These are phyloP conservation scores for Matsumyia berberina DNA, from an alignment of 2,888 invertebrate genomes.

Conservation along the genomic window DNA sequence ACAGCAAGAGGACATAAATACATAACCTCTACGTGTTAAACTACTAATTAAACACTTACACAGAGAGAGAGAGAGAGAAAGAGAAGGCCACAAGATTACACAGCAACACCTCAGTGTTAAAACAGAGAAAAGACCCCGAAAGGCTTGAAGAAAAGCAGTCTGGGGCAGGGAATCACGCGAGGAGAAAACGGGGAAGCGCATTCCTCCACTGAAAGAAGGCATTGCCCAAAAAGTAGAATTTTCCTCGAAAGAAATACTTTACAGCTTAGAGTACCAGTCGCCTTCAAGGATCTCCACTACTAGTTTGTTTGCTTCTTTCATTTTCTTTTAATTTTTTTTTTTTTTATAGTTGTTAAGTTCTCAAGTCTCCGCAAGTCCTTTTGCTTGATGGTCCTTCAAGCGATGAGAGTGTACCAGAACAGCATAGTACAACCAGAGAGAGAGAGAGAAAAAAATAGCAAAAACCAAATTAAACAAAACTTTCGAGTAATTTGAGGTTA, in stretches of 20 bases:
- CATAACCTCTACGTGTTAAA: constrained; percentile 58
- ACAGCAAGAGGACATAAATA: constrained; percentile 37
- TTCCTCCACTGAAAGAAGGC: neutral
- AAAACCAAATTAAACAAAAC: constrained; percentile 57
- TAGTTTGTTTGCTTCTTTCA: constrained; percentile 35
- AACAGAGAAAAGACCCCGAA: neutral
- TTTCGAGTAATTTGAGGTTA: constrained; percentile 66
- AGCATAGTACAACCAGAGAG: constrained; percentile 1
- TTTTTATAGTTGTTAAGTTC: constrained; percentile 56
- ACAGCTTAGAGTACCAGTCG: constrained; percentile 7
- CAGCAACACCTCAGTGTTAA: constrained; percentile 31
- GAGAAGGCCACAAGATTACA: constrained; percentile 29
- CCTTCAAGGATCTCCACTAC: constrained; percentile 30
- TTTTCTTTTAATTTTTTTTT: neutral
- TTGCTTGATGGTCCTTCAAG: constrained; percentile 33
- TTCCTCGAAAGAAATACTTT: neutral
- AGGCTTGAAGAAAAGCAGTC: constrained; percentile 14
- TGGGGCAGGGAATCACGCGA: neutral
- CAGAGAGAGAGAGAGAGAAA: neutral
- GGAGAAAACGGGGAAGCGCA: constrained; percentile 4
- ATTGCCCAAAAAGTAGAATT: constrained; percentile 25
- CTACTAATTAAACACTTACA: constrained; percentile 70
- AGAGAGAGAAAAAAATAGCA: neutral
- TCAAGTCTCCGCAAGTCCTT: constrained; percentile 63
- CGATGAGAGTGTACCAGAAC: constrained; percentile 14